A percentile compares a stretch with the other conserved stretches of the same genome.
Evolutionary conservation across 2,797 vertebrate species (phyloP).

Genomic region (Rhabdomys pumilio): DNA sequence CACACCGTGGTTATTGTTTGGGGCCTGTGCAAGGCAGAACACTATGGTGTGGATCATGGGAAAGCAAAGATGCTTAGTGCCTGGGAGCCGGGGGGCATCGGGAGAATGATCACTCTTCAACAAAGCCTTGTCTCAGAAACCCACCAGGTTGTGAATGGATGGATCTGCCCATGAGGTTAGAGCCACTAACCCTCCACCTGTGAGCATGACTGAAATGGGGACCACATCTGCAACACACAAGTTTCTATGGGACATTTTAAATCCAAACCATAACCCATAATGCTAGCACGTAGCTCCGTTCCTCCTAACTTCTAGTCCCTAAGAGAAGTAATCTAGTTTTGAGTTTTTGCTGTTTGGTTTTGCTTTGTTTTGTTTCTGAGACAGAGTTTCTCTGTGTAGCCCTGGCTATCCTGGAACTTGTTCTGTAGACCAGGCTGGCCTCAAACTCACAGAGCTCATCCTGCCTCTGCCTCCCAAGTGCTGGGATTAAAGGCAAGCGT

Average conservation of each 20-base stretch:
- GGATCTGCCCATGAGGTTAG: not conserved
- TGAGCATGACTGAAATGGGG: not conserved
- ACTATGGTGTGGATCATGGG: not conserved
- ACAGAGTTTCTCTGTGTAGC: not conserved
- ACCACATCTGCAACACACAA: not conserved
- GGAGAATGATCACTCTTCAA: not conserved
- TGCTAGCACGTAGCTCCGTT: not conserved
- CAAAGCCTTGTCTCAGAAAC: no score
- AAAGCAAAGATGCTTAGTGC: not conserved
- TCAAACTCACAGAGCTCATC: not conserved
- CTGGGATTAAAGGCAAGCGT: rapidly evolving
- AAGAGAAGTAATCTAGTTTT: not conserved
- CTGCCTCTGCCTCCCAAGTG: not conserved
- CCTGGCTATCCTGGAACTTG: not conserved
- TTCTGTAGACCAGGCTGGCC: not conserved
- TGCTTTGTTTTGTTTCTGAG: not conserved
- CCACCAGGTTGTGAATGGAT: not conserved
- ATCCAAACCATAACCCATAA: not conserved
- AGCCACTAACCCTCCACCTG: not conserved
- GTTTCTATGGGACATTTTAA: not conserved
- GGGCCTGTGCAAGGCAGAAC: no score
- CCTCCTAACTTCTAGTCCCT: conserved; percentile 15
- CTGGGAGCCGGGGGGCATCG: not conserved
- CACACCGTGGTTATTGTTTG: not conserved
- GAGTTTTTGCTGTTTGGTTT: not conserved